Conservation (phyloP, 2,888 invertebrate species). For the Junonia oenone region DNA sequence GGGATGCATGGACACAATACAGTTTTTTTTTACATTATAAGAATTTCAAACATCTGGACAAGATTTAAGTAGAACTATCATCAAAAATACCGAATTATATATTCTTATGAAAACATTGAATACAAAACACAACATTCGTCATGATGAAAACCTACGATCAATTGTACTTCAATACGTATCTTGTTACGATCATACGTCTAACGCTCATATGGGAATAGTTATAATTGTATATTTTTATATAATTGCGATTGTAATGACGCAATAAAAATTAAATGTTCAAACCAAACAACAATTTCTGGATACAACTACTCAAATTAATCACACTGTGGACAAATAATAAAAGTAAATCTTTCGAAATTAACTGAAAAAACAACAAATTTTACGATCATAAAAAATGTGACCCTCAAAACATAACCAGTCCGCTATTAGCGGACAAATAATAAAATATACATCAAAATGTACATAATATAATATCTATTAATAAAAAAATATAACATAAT, state of each 20-base stretch:
- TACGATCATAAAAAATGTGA: slow-evolving; percentile 68
- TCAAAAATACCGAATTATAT: slow-evolving; percentile 60
- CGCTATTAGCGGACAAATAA: slow-evolving; percentile 69
- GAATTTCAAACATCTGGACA: slow-evolving; percentile 55
- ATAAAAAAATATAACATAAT: slow-evolving; percentile 75
- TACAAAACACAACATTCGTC: slow-evolving; percentile 36
- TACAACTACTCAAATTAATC: slow-evolving; percentile 58
- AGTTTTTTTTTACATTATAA: slow-evolving; percentile 25
- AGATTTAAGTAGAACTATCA: slow-evolving; percentile 59
- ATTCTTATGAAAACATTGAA: slow-evolving; percentile 43
- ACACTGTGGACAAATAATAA: slow-evolving; percentile 54
- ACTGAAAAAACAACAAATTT: slow-evolving; percentile 75
- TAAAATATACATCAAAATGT: slow-evolving; percentile 80
- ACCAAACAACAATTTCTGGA: slow-evolving; percentile 57
- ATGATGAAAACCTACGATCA: slow-evolving; percentile 61
- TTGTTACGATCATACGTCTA: slow-evolving; percentile 66
- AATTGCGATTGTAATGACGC: slow-evolving; percentile 45
- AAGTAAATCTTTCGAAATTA: slow-evolving; percentile 61
- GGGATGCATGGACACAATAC: slow-evolving; percentile 53
- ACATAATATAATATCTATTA: slow-evolving; percentile 77
- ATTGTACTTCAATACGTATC: slow-evolving; percentile 80
- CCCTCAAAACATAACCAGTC: slow-evolving; percentile 69
- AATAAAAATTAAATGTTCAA: slow-evolving; percentile 50
- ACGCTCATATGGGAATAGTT: slow-evolving; percentile 60
- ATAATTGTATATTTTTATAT: slow-evolving; percentile 45